phyloP scores from a whole-genome alignment of 2,888 invertebrate species.

The Pammene aurita region DNA sequence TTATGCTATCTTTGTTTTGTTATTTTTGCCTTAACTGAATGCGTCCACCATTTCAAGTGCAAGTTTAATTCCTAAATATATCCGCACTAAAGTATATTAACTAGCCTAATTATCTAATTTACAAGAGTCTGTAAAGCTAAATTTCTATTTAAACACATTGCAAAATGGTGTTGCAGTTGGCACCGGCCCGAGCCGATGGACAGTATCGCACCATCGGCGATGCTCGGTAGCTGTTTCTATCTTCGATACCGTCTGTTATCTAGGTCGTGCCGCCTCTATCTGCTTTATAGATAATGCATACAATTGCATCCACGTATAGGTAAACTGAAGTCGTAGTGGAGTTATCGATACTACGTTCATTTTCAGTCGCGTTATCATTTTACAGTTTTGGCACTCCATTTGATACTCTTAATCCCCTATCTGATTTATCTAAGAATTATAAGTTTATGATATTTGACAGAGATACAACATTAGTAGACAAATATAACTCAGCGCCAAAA shows the following conservation, averaged over 20 bases:
- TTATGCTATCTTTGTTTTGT: background rate
- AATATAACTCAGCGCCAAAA: too few species aligned
- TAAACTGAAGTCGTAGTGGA: constrained; percentile 7
- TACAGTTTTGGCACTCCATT: background rate
- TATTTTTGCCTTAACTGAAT: too few species aligned
- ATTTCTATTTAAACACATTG: constrained; percentile 34
- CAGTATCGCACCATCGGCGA: constrained; percentile 35
- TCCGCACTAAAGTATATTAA: constrained; percentile 14
- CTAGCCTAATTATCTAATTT: constrained; percentile 31
- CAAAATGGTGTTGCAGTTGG: constrained; percentile 37
- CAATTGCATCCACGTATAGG: constrained; percentile 19
- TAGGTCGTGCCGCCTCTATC: constrained; percentile 27
- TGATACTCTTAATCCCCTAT: too few species aligned
- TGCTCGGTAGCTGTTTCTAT: constrained; percentile 34
- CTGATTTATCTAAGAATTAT: too few species aligned
- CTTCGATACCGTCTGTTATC: constrained; percentile 34
- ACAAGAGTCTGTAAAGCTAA: constrained; percentile 32
- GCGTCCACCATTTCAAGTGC: background rate
- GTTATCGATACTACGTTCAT: background rate
- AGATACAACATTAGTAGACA: too few species aligned
- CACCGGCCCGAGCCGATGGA: constrained; percentile 32
- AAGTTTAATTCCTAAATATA: constrained; percentile 6
- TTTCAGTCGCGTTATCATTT: background rate
- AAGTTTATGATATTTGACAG: too few species aligned
- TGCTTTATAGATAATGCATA: constrained; percentile 26